Base-by-base conservation (phyloP, 35 echinoderm and acorn worm genomes). In the Hemicentrotus pulcherrimus region DNA sequence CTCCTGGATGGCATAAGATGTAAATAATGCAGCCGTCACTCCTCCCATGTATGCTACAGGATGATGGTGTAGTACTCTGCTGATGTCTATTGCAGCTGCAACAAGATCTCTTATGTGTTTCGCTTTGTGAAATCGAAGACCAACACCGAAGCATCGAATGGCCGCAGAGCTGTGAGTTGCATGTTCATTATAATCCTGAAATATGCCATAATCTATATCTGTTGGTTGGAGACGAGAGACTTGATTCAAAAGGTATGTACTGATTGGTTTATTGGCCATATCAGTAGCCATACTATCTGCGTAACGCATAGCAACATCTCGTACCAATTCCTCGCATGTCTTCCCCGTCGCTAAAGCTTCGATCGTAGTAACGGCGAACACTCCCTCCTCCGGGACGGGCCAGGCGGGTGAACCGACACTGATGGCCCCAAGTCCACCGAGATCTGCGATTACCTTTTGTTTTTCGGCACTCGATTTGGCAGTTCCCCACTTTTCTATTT, bases 1-100 rank as follows among this genome's bases (percentile, higher is more conserved):
- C 14, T 95, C 96, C 47, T 97, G 98, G 13, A 97, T 90, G 9
- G 98, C 97, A 95, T 97, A 99, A 4, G 98, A 95, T 19, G 98
- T 97, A 61, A 99, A 99, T 24, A 99, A 92, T 32, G 98, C 98
- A 19, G 98, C 71, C 4, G 98, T 97, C 0, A 99, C 88, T 46
- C 96, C 97, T 28, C 98, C 98, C 8, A 99, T 95, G 65, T 97
- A 99, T 2, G 96, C 96, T 41, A 95, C 94, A 28, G 98, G 98
- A 71, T 99, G 95, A 52, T 99, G 97, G 65, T 99, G 98, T 24
- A 96, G 95, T 70, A 99, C 96, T 31, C 98, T 88, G 32, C 94
- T 95, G 94, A 96, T 97, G 94, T 99, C 98, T 48, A 99, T 94
- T 10, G 97, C 78, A 19, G 97, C 60, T 18, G 96, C 95, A 47